Evolutionary conservation across 1,140 invertebrate genomes (phyloP).

Genomic region (Brachionus angularis): DNA sequence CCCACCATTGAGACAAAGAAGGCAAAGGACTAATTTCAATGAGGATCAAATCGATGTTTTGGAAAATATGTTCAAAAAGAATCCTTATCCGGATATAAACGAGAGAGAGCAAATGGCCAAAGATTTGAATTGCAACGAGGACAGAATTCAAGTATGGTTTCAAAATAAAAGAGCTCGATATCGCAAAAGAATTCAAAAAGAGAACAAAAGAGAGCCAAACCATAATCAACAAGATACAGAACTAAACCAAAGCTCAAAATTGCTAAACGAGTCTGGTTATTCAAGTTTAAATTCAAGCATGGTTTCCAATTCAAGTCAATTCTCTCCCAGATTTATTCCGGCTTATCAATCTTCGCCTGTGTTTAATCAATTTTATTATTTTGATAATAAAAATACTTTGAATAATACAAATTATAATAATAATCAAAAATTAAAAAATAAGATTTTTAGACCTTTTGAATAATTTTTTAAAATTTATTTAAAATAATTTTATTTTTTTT

Average conservation of each 20-base stretch:
- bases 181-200: conserved; percentile 30
- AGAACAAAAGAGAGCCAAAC: background rate
- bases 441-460: conserved; percentile 8
- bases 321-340: background rate
- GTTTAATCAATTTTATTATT: background rate
- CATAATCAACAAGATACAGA: background rate
- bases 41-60: conserved; percentile 4
- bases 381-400: background rate
- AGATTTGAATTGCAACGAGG: background rate
- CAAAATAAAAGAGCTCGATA: conserved; percentile 34
- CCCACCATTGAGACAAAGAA: conserved; percentile 21
- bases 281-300: background rate
- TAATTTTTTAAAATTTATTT: background rate
- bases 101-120: conserved; percentile 13
- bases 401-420: background rate
- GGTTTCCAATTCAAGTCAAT: background rate
- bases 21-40: conserved; percentile 42
- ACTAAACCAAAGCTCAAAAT: background rate
- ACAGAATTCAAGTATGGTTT: conserved; percentile 43
- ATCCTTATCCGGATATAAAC: conserved; percentile 44
- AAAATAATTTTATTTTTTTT: no score
- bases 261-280: conserved; percentile 7
- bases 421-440: background rate
- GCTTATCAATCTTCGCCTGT: background rate
- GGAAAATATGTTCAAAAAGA: conserved; percentile 11